A percentile compares a stretch with the other conserved stretches of the same genome.
These are phyloP conservation scores for Pyxicephalus adspersus DNA, from an alignment of 2,113 vertebrate species.

Conservation along the genomic window DNA sequence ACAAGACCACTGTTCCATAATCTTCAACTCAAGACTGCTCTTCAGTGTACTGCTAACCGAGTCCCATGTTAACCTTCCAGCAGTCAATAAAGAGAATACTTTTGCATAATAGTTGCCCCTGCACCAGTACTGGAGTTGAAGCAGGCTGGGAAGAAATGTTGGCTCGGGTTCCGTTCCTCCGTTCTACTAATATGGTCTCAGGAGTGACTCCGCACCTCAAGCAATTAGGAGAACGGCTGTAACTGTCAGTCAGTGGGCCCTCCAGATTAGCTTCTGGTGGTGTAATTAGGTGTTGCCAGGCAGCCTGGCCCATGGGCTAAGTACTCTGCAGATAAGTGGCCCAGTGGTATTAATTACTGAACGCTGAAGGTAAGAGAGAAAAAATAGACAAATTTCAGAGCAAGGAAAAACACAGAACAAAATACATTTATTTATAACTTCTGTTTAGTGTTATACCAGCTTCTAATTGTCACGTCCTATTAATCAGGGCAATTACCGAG, in stretches of 20 bases:
- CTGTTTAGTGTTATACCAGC: too few relatives aligned
- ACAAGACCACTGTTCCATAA: too few relatives aligned
- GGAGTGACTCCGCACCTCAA: neutral
- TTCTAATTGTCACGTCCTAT: too few relatives aligned
- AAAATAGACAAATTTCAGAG: neutral
- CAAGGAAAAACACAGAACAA: neutral
- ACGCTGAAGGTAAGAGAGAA: neutral
- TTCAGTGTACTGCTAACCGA: neutral
- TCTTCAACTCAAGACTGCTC: neutral
- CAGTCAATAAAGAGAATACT: neutral
- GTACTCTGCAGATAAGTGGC: conserved; percentile 42
- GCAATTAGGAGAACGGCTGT: conserved; percentile 30
- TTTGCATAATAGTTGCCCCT: neutral
- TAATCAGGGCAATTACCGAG: too few relatives aligned
- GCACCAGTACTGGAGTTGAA: neutral
- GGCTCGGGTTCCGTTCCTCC: neutral
- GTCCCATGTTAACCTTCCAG: neutral
- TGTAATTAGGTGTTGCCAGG: conserved; percentile 49
- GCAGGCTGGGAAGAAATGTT: neutral
- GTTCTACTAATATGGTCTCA: neutral
- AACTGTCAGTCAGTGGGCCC: conserved; percentile 29
- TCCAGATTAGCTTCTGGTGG: conserved; percentile 32
- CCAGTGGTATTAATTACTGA: conserved; percentile 48
- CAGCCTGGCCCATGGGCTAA: conserved; percentile 44
- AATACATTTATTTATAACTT: too few relatives aligned